Percentiles rank a stretch among this genome's conserved stretches.
Conservation (phyloP, 2,113 vertebrate species). For the Callorhinus ursinus region DNA sequence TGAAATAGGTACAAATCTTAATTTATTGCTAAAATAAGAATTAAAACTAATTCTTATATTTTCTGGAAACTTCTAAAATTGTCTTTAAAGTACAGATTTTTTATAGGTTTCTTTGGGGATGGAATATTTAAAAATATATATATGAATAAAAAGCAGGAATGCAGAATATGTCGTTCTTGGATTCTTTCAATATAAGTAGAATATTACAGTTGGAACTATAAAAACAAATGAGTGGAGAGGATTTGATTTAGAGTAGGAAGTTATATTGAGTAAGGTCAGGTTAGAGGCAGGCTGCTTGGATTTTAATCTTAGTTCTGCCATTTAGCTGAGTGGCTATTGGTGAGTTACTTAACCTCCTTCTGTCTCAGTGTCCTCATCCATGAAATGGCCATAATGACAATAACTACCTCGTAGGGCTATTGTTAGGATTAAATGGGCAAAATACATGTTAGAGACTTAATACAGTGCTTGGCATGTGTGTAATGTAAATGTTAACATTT, state of each 20-base stretch:
- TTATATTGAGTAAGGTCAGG: not conserved
- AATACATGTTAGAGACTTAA: not conserved
- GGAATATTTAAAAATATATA: not conserved
- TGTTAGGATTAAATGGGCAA: slow-evolving; percentile 4
- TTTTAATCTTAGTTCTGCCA: slow-evolving; percentile 44
- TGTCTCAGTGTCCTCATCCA: not conserved
- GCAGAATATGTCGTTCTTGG: not conserved
- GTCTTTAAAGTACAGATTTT: not conserved
- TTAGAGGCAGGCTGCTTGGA: not conserved
- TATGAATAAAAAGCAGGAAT: not conserved
- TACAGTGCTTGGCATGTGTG: not conserved
- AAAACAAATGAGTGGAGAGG: slow-evolving; percentile 22
- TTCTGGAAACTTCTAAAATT: slow-evolving; percentile 30
- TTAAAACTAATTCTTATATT: slow-evolving; percentile 23
- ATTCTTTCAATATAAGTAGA: slow-evolving; percentile 30
- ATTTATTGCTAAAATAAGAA: not conserved
- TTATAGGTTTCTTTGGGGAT: not conserved
- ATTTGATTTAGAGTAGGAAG: slow-evolving; percentile 53
- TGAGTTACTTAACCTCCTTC: slow-evolving; percentile 4
- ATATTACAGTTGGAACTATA: slow-evolving; percentile 1
- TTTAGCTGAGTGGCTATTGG: not conserved
- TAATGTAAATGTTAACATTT: slow-evolving; percentile 13
- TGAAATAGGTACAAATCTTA: slow-evolving; percentile 91
- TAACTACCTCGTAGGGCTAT: not conserved
- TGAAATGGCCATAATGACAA: slow-evolving; percentile 23